Conservation (phyloP, 2,113 vertebrate genomes). For the Plotosus lineatus region DNA sequence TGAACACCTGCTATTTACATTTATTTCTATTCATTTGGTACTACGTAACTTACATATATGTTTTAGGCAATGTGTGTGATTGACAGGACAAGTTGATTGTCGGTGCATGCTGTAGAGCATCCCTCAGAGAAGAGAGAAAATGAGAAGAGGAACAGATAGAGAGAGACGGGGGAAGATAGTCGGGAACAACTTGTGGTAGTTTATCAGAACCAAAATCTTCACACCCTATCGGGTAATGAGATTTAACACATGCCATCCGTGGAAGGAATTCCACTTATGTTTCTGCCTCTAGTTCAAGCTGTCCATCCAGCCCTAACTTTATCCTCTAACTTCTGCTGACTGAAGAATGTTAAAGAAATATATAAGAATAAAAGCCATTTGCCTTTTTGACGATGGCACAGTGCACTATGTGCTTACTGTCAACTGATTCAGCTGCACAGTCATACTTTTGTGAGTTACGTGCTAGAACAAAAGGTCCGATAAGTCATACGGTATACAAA, state of each 20-base stretch:
- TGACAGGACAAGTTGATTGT: conserved; percentile 21
- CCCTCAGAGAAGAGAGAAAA: not conserved
- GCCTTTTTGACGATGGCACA: not conserved
- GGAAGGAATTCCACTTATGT: conserved; percentile 66
- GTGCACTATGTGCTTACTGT: not conserved
- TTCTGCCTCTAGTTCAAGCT: conserved; percentile 47
- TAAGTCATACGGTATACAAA: conserved; percentile 2
- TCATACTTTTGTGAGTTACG: not conserved
- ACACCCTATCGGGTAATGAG: conserved; percentile 73
- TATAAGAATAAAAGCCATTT: not conserved
- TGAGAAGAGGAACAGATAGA: not conserved
- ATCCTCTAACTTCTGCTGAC: not conserved
- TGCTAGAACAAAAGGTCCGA: conserved; percentile 7
- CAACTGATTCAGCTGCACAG: conserved; percentile 3
- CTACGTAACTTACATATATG: conserved; percentile 4
- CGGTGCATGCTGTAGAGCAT: not conserved
- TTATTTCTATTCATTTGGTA: conserved; percentile 37
- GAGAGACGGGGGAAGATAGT: conserved; percentile 6
- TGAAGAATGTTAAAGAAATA: not conserved
- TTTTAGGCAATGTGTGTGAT: conserved; percentile 21
- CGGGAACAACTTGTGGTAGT: conserved; percentile 6
- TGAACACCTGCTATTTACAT: not conserved
- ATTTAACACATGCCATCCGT: conserved; percentile 67
- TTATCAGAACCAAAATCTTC: conserved; percentile 69
- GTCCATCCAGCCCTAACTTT: conserved; percentile 21